These are phyloP conservation scores for Echeneis naucrates DNA, from an alignment of 2,797 vertebrate genomes.

Conservation along the genomic window DNA sequence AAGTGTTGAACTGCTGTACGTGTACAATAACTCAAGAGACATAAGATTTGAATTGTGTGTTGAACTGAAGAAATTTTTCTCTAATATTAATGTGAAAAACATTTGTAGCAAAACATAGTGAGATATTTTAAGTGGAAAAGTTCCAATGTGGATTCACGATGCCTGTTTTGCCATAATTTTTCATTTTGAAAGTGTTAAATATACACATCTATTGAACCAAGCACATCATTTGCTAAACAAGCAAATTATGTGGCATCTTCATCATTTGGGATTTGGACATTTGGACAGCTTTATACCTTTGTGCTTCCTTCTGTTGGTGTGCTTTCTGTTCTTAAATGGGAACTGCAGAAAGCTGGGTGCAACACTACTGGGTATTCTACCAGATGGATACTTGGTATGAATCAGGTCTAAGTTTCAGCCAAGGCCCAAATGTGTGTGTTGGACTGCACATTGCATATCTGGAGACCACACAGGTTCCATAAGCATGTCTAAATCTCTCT, in stretches of 20 bases:
- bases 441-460: constrained; percentile 85
- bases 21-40: constrained; percentile 27
- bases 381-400: constrained; percentile 85
- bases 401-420: constrained; percentile 82
- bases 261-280: constrained; percentile 66
- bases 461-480: constrained; percentile 97
- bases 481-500: constrained; percentile 92
- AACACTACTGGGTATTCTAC: constrained; percentile 83
- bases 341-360: constrained; percentile 71
- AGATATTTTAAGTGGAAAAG: constrained; percentile 70
- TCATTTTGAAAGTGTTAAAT: constrained; percentile 81
- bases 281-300: constrained; percentile 75
- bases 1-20: constrained; percentile 16
- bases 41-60: constrained; percentile 15
- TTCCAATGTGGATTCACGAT: constrained; percentile 61
- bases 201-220: constrained; percentile 76
- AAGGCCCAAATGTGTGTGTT: constrained; percentile 86
- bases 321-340: constrained; percentile 64
- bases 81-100: constrained; percentile 47
- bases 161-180: constrained; percentile 72
- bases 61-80: constrained; percentile 27
- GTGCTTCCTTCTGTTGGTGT: constrained; percentile 57
- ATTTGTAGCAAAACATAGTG: constrained; percentile 36
- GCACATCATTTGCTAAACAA: constrained; percentile 80
- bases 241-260: constrained; percentile 73